phyloP scores from a whole-genome alignment of 2,797 vertebrate genomes.

The Jordanella pulchra region DNA sequence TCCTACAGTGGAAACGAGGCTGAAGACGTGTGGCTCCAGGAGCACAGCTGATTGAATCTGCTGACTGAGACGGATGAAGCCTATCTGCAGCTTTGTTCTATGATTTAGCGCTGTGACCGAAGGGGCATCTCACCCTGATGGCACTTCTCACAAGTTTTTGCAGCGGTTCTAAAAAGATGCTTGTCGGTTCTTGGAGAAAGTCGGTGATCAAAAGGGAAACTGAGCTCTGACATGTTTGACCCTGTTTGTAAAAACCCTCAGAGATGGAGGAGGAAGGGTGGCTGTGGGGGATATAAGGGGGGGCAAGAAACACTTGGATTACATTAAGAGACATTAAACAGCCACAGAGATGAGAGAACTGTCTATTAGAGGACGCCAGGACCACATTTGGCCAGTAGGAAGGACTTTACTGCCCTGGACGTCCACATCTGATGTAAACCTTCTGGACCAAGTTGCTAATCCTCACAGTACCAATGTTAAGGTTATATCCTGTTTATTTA shows the following conservation, averaged over 20 bases:
- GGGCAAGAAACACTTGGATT: neutral
- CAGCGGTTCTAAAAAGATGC: slow-evolving; percentile 20
- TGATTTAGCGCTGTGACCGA: slow-evolving; percentile 59
- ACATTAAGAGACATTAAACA: neutral
- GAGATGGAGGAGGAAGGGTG: neutral
- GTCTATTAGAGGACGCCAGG: too few relatives aligned
- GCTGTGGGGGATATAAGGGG: neutral
- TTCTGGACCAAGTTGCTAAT: neutral
- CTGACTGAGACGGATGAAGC: slow-evolving; percentile 59
- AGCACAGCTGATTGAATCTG: slow-evolving; percentile 57
- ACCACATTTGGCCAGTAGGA: too few relatives aligned
- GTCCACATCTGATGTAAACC: neutral
- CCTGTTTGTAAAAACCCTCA: neutral
- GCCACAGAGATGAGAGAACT: neutral
- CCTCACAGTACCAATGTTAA: too few relatives aligned
- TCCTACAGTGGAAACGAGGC: slow-evolving; percentile 12
- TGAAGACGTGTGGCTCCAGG: slow-evolving; percentile 40
- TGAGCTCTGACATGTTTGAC: neutral
- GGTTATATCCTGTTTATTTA: too few relatives aligned
- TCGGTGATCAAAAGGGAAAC: neutral
- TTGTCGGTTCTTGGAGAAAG: neutral
- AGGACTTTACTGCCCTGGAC: neutral
- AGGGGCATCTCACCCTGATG: slow-evolving; percentile 46
- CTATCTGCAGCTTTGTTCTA: slow-evolving; percentile 55
- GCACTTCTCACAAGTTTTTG: slow-evolving; percentile 44